Conservation (phyloP, 2,113 vertebrate genomes). For the Galeopterus variegatus region DNA sequence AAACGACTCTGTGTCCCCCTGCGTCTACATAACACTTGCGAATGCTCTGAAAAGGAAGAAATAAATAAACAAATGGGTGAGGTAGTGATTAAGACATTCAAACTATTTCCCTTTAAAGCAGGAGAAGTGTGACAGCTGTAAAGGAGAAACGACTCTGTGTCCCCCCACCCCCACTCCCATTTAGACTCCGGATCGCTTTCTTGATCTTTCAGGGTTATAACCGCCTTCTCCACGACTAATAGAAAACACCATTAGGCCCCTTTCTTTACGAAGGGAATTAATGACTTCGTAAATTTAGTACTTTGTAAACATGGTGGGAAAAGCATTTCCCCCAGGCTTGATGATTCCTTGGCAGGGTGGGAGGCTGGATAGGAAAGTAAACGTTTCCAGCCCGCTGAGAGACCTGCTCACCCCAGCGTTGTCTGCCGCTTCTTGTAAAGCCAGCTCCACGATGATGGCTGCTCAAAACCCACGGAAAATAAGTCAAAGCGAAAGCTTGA, state of each 20-base stretch:
- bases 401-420: accelerated
- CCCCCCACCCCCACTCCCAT: neutral
- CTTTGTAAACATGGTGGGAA: constrained; percentile 48
- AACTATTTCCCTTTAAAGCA: neutral
- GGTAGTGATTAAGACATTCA: neutral
- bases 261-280: constrained; percentile 64
- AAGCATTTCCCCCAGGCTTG: neutral
- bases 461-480: neutral
- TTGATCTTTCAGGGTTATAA: neutral
- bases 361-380: neutral
- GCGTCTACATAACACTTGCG: neutral
- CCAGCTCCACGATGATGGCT: neutral
- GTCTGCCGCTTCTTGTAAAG: neutral
- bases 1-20: neutral
- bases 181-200: neutral
- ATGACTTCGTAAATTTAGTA: constrained; percentile 57
- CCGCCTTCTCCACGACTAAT: neutral
- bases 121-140: neutral
- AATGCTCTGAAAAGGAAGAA: constrained; percentile 1
- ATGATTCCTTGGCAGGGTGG: neutral
- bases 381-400: neutral
- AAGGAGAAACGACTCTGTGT: neutral
- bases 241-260: constrained; percentile 51
- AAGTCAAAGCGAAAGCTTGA: neutral
- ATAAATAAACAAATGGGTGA: neutral